These are phyloP conservation scores for Misgurnus anguillicaudatus DNA, from an alignment of 2,113 vertebrate species.

Conservation along the genomic window DNA sequence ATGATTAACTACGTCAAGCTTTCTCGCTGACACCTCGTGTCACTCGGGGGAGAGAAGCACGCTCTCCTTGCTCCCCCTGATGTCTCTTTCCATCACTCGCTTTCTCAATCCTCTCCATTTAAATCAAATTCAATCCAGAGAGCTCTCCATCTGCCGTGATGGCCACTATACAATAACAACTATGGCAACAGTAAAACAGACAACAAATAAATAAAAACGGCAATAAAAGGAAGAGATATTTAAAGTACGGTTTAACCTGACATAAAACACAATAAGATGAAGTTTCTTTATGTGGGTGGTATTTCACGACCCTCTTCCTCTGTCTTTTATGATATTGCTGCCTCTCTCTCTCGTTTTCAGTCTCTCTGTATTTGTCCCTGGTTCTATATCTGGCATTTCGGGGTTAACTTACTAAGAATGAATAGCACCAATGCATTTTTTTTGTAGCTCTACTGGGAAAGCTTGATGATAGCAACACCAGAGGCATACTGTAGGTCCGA, in stretches of 20 bases:
- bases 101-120: constrained; percentile 47
- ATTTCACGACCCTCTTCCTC: background rate
- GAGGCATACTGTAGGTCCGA: no score
- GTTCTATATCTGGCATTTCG: constrained; percentile 11
- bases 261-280: constrained; percentile 31
- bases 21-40: constrained; percentile 49
- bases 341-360: constrained; percentile 8
- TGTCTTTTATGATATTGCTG: background rate
- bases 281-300: constrained; percentile 4
- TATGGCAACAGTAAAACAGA: constrained; percentile 42
- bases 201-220: constrained; percentile 44
- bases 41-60: constrained; percentile 49
- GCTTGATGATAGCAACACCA: no score
- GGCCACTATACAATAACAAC: constrained; percentile 45
- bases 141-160: constrained; percentile 55
- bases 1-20: constrained; percentile 56
- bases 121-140: constrained; percentile 55
- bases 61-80: constrained; percentile 41
- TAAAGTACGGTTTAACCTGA: constrained; percentile 27
- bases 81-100: constrained; percentile 46
- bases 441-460: no score
- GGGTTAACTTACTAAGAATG: no score
- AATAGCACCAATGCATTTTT: no score
- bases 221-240: constrained; percentile 27
- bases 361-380: background rate